These are phyloP conservation scores for Drosophila nr. medialis DNA, from an alignment of 2,888 invertebrate species.

Conservation along the genomic window DNA sequence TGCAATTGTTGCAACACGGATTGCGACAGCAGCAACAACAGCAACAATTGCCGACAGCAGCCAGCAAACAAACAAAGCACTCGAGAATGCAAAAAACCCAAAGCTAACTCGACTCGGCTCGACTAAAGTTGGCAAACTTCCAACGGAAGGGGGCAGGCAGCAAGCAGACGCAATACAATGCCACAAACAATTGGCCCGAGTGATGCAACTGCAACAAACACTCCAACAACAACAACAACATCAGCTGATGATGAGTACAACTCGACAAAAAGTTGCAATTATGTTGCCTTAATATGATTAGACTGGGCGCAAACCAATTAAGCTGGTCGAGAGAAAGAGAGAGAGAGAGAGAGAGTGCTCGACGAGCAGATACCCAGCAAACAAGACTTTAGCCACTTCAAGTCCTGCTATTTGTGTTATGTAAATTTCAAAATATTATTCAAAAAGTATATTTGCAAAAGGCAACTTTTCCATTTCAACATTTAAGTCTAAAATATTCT, in stretches of 20 bases:
- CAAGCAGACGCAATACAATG: constrained; percentile 28
- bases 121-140: constrained; percentile 68
- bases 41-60: constrained; percentile 10
- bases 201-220: constrained; percentile 40
- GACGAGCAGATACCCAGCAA: background rate
- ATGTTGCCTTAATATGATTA: constrained; percentile 30
- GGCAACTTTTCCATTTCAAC: background rate
- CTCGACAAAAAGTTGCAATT: constrained; percentile 39
- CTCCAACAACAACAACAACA: constrained; percentile 30
- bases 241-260: constrained; percentile 31
- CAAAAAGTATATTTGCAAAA: background rate
- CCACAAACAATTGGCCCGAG: constrained; percentile 41
- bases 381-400: background rate
- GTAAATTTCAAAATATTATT: background rate
- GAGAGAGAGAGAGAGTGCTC: background rate
- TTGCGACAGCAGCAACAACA: constrained; percentile 26
- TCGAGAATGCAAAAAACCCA: constrained; percentile 55
- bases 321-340: background rate
- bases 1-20: constrained; percentile 62
- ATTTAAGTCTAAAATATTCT: background rate
- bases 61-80: constrained; percentile 53
- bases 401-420: background rate
- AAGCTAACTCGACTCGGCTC: constrained; percentile 61
- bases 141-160: constrained; percentile 34
- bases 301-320: background rate